A percentile compares a stretch with the other conserved stretches of the same genome.
Conservation (phyloP, 1,140 invertebrate genomes). For the Mycetomoellerius zeteki region DNA sequence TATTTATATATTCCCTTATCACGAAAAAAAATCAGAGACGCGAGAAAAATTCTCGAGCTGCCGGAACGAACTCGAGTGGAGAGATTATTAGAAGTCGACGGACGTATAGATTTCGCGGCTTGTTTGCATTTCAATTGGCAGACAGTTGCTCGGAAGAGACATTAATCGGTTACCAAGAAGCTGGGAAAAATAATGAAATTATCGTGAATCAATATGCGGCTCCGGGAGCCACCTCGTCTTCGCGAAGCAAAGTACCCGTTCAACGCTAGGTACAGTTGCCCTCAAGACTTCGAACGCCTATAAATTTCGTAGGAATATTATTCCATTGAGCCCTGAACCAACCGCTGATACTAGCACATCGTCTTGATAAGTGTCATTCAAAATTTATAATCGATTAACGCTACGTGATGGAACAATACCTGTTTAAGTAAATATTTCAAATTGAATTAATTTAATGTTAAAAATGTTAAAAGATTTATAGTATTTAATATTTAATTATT, state of each 20-base stretch:
- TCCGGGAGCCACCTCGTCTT: conserved; percentile 64
- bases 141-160: conserved; percentile 70
- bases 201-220: conserved; percentile 77
- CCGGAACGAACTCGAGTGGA: conserved; percentile 34
- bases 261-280: conserved; percentile 70
- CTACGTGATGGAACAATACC: background rate
- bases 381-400: conserved; percentile 37
- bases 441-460: background rate
- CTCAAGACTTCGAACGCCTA: conserved; percentile 63
- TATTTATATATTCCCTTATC: conserved; percentile 40
- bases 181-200: conserved; percentile 76
- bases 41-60: conserved; percentile 44
- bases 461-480: background rate
- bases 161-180: conserved; percentile 75
- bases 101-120: conserved; percentile 51
- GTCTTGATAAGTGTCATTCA: conserved; percentile 8
- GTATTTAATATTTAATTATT: background rate
- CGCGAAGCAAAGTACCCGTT: conserved; percentile 58
- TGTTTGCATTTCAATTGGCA: conserved; percentile 74
- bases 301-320: conserved; percentile 54
- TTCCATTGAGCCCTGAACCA: conserved; percentile 37
- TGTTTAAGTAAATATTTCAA: conserved; percentile 6
- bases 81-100: conserved; percentile 48
- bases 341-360: background rate
- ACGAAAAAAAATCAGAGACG: background rate